Conservation (phyloP, 2,113 vertebrate genomes). For the Uria lomvia region DNA sequence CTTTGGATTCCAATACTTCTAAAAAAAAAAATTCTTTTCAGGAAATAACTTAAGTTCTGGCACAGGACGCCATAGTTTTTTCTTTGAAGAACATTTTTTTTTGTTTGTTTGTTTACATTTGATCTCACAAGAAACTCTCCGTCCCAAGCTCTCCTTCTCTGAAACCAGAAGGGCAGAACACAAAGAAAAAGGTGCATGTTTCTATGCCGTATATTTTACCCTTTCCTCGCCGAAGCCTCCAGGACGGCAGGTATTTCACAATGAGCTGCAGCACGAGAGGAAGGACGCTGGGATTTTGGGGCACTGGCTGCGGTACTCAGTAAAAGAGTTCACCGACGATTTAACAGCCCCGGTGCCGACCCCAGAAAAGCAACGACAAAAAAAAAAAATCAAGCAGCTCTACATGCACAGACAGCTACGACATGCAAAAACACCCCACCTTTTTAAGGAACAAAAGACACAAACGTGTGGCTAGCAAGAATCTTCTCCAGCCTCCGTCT, state of each 20-base stretch:
- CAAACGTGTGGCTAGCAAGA: constrained; percentile 13
- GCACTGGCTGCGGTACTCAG: constrained; percentile 23
- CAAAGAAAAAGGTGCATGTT: constrained; percentile 24
- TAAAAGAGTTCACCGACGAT: not conserved
- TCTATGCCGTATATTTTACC: not conserved
- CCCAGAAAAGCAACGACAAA: not conserved
- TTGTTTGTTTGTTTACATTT: not conserved
- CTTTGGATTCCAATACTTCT: constrained; percentile 47
- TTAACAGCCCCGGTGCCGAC: constrained; percentile 29
- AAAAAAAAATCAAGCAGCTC: constrained; percentile 29
- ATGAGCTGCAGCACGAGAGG: constrained; percentile 28
- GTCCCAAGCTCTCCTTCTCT: not conserved
- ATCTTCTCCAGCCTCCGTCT: not conserved
- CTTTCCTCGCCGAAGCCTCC: constrained; percentile 46
- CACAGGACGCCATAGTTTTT: not conserved
- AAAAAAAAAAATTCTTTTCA: not conserved
- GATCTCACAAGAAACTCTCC: not conserved
- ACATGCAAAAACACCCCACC: constrained; percentile 63
- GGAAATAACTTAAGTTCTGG: constrained; percentile 54
- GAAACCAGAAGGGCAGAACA: constrained; percentile 32
- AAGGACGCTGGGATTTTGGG: constrained; percentile 9
- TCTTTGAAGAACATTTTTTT: constrained; percentile 7
- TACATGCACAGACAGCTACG: constrained; percentile 63
- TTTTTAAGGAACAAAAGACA: constrained; percentile 7
- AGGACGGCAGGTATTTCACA: constrained; percentile 26